phyloP scores from a whole-genome alignment of 2,113 vertebrate genomes.

The Callipepla squamata region DNA sequence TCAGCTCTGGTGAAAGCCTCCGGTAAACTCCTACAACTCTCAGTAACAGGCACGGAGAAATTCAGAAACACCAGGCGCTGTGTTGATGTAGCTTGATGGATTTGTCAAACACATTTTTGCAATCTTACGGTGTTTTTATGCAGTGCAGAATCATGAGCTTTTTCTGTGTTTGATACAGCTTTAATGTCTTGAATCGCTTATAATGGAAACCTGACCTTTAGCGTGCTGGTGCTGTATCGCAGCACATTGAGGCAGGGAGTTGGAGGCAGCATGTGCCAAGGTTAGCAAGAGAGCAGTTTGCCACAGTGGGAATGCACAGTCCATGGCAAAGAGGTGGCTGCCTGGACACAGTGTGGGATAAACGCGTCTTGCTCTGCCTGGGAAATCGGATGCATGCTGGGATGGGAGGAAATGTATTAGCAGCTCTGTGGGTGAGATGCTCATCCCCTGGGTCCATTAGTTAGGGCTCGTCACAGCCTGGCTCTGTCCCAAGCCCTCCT shows the following conservation, averaged over 20 bases:
- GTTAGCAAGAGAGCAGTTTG: not conserved
- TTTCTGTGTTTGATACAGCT: not conserved
- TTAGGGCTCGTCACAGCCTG: not conserved
- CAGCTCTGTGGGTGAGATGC: not conserved
- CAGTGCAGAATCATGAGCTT: not conserved
- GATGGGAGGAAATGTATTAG: not conserved
- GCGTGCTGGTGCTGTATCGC: not conserved
- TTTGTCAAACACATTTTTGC: slow-evolving; percentile 38
- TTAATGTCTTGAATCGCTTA: not conserved
- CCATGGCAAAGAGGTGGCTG: not conserved
- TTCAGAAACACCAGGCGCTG: not conserved
- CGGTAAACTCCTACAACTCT: slow-evolving; percentile 33
- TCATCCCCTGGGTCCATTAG: not conserved
- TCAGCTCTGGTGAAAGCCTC: slow-evolving; percentile 19
- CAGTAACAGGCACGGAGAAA: not conserved
- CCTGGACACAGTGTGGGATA: not conserved
- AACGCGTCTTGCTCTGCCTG: not conserved
- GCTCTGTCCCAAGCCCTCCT: not conserved
- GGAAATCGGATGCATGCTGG: not conserved
- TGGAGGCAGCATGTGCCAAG: not conserved
- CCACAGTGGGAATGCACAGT: not conserved
- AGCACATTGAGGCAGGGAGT: fast-evolving
- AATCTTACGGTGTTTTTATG: not conserved
- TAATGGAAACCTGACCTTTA: not conserved
- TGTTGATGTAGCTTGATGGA: not conserved